These are phyloP conservation scores for Drosophila hamatofila DNA, from an alignment of 2,888 invertebrate species.

Conservation along the genomic window DNA sequence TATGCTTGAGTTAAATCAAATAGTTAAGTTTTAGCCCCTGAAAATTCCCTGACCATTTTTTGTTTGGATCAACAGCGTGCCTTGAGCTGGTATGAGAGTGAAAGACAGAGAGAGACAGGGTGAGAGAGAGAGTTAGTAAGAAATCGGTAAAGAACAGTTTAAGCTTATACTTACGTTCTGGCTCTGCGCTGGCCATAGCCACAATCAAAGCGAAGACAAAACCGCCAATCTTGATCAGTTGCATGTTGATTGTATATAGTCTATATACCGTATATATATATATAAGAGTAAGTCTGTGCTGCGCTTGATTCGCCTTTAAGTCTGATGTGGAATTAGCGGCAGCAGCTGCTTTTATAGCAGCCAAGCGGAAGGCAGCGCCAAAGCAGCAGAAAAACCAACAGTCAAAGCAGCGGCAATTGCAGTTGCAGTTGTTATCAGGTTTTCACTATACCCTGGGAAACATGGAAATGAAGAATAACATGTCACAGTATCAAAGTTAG, in stretches of 20 bases:
- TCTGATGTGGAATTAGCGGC: neutral
- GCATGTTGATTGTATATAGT: slow-evolving; percentile 37
- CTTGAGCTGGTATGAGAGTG: slow-evolving; percentile 35
- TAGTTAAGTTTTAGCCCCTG: slow-evolving; percentile 15
- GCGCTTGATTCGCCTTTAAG: neutral
- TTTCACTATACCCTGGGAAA: neutral
- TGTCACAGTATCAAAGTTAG: too few species aligned
- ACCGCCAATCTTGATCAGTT: slow-evolving; percentile 50
- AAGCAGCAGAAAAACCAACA: slow-evolving; percentile 1
- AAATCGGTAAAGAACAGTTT: too few species aligned
- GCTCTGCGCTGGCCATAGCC: slow-evolving; percentile 54
- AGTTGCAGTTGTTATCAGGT: slow-evolving; percentile 5
- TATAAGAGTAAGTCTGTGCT: neutral
- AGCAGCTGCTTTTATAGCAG: slow-evolving; percentile 42
- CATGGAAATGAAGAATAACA: too few species aligned
- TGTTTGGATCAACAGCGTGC: slow-evolving; percentile 48
- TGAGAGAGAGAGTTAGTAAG: neutral
- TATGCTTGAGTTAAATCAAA: neutral
- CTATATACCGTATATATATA: neutral
- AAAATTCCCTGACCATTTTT: slow-evolving; percentile 45
- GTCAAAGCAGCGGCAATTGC: neutral
- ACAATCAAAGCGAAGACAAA: slow-evolving; percentile 56
- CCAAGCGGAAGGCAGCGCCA: slow-evolving; percentile 1
- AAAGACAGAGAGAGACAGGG: neutral
- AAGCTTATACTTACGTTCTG: slow-evolving; percentile 42